Base-by-base conservation (phyloP, 2,888 invertebrate species). In the Ecdyonurus torrentis region DNA sequence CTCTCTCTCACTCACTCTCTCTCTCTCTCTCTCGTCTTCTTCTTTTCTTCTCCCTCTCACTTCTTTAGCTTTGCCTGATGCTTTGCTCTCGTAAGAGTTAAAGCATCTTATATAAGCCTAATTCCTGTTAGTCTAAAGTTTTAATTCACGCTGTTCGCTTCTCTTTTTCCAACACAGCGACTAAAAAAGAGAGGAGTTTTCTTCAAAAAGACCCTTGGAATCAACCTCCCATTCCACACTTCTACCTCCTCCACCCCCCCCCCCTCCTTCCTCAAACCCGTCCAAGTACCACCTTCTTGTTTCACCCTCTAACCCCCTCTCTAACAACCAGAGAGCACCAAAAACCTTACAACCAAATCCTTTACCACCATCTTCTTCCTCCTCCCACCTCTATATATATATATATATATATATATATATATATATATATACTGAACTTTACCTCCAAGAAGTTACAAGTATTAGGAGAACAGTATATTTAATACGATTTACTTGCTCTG, bases 81-180 rank as follows among this genome's bases (percentile, higher is more conserved):
- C 60, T 62, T 62, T 58, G 25, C 25, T 61, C 62, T 37, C 62
- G 58, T 24, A 61, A 37, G 37, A 37, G 37, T 37, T 37, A 37
- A 37, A 65, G 63, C 65, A 62, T 65, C 65, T 64, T 65, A 62
- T 63, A 66, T 73, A 72, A 73, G 74, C 76, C 77, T 79, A 79
- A 79, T 77, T 76, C 78, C 74, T 78, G 78, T 79, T 79, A 78
- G 80, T 79, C 76, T 75, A 77, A 81, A 80, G 81, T 82, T 82
- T 82, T 81, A 81, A 81, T 80, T 80, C 81, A 73, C 73, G 72
- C 76, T 77, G 59, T 61, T 52, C 22, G 58, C 59, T 64, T 64
- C 62, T 61, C 25, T 61, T 62, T 61, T 55, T 22, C n/a, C 55
- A 10, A 5, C 37, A 37, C 5, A 15, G 7, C 37, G 15, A 37